Base-by-base conservation (phyloP, 2,888 invertebrate species). In the Allolobophora icterica region DNA sequence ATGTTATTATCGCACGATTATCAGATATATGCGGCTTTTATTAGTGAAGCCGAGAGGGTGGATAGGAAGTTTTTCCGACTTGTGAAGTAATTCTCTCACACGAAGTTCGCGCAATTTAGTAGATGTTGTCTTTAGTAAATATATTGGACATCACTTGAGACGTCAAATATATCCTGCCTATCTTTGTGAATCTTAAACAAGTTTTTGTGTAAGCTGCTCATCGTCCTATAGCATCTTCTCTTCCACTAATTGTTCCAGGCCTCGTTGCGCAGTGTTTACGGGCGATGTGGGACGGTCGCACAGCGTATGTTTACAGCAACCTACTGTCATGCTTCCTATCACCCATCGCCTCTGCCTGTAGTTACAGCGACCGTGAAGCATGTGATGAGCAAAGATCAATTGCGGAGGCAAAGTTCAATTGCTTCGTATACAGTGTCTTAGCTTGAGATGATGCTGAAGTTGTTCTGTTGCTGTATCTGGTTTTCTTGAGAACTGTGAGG, bases 301-400 rank as follows among this genome's bases (percentile, higher is more conserved):
- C 71, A 71, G 0, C 5, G 71, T 71, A 5, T 71, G 71, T 71
- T 71, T 71, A 71, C 71, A n/a, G n/a, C 71, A 1, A 30, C 71
- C 30, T 71, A n/a, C 30, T 17, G 71, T n/a, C 30, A n/a, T 71
- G 71, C n/a, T 71, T 71, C 71, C 71, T n/a, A n/a, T 71, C 71
- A 71, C 71, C 71, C 71, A 13, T 71, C 71, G 71, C 52, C 42
- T 42, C 2, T 24, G 3, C 2, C 52, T 52, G 42, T 42, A 4
- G 71, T 71, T 8, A 13, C 71, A 17, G 30, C 71, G 3, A 71
- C 8, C 8, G 30, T 1, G 71, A n/a, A 71, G 8, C 71, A 71
- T 71, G 71, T 71, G 71, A 71, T 71, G 71, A 71, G 30, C 71
- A 71, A 71, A n/a, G 71, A n/a, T 71, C 71, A 71, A 71, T 71